phyloP scores from a whole-genome alignment of 2,113 vertebrate genomes.

The Hassar affinis region DNA sequence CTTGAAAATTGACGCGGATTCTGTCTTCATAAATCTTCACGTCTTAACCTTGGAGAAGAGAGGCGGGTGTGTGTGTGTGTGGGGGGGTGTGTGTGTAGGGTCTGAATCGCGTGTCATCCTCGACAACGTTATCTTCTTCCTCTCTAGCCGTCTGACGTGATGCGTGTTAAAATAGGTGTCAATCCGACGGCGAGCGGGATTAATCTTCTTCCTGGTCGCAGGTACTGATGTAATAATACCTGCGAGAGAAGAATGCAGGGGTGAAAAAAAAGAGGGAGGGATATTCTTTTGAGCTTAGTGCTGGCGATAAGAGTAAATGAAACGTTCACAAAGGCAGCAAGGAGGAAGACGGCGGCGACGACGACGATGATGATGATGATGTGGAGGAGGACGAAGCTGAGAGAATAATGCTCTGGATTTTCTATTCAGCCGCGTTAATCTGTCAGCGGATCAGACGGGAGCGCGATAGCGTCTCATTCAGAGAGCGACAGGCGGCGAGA shows the following conservation, averaged over 20 bases:
- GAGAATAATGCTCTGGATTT: slow-evolving; percentile 81
- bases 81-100: too few relatives aligned
- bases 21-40: slow-evolving; percentile 7
- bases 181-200: slow-evolving; percentile 88
- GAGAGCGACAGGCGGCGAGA: background rate
- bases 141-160: slow-evolving; percentile 77
- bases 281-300: slow-evolving; percentile 76
- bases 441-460: slow-evolving; percentile 58
- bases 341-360: slow-evolving; percentile 23
- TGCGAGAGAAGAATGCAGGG: slow-evolving; percentile 89
- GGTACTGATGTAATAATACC: slow-evolving; percentile 86
- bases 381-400: too few relatives aligned
- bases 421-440: slow-evolving; percentile 93
- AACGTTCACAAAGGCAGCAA: slow-evolving; percentile 93
- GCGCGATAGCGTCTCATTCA: background rate
- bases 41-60: slow-evolving; percentile 35
- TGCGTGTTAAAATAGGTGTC: slow-evolving; percentile 88
- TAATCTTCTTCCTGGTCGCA: slow-evolving; percentile 84
- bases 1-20: background rate
- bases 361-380: too few relatives aligned
- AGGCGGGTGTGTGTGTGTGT: too few relatives aligned
- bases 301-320: slow-evolving; percentile 98
- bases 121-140: slow-evolving; percentile 92
- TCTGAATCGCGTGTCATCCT: slow-evolving; percentile 83
- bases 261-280: slow-evolving; percentile 34